Conservation (phyloP, 2,113 vertebrate genomes). For the Chaetodon auriga region DNA sequence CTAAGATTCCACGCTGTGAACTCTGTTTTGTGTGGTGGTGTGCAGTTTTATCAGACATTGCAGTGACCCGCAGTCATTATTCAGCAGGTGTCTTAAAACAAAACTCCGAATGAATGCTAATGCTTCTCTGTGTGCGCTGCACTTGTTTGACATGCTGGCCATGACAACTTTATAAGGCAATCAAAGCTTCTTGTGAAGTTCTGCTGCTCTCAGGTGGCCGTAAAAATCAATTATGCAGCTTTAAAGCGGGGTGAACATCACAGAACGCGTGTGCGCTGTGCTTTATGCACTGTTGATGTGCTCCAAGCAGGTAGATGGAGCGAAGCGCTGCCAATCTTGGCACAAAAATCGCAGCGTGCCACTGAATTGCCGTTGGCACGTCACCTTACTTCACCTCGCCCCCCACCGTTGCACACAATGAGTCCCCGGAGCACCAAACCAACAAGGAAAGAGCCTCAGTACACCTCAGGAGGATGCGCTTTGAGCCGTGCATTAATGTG, state of each 20-base stretch:
- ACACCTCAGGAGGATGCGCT: background rate
- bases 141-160: background rate
- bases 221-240: background rate
- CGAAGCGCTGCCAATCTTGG: background rate
- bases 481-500: background rate
- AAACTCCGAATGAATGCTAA: conserved; percentile 4
- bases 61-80: background rate
- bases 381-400: background rate
- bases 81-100: background rate
- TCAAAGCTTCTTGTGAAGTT: background rate
- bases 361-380: background rate
- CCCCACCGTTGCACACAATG: background rate
- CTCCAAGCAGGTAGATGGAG: background rate
- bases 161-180: background rate
- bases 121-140: background rate
- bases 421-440: conserved; percentile 5
- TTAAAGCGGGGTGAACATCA: background rate
- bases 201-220: background rate
- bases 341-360: background rate
- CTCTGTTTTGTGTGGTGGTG: background rate
- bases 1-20: too few relatives aligned
- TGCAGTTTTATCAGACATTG: background rate
- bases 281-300: background rate
- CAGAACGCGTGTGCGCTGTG: background rate
- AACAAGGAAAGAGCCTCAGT: background rate